These are phyloP conservation scores for Protophormia terraenovae DNA, from an alignment of 2,888 invertebrate genomes.

Conservation along the genomic window DNA sequence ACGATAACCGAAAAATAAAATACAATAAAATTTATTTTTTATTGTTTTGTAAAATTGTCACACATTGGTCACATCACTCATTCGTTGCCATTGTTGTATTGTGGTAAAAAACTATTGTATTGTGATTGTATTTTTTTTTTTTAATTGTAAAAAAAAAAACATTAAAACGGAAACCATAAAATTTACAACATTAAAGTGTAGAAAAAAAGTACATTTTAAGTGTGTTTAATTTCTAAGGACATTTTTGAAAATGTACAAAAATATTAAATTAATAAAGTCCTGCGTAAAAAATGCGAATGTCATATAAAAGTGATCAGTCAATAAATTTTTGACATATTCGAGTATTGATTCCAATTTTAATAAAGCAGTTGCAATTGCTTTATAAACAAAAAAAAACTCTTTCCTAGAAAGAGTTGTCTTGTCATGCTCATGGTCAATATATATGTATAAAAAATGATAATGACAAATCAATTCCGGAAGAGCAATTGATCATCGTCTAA, in stretches of 20 bases:
- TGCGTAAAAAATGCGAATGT: conserved; percentile 58
- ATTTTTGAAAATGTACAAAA: neutral
- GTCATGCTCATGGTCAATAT: conserved; percentile 59
- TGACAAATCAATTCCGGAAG: conserved; percentile 52
- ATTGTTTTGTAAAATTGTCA: conserved; percentile 40
- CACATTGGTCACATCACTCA: conserved; percentile 68
- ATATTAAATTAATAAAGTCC: conserved; percentile 60
- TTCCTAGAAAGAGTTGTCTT: conserved; percentile 60
- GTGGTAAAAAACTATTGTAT: neutral
- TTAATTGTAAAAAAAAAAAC: conserved; percentile 40
- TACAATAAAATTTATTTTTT: conserved; percentile 26
- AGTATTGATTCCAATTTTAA: conserved; percentile 21
- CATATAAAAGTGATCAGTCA: conserved; percentile 60
- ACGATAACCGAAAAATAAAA: neutral
- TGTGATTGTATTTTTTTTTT: conserved; percentile 23
- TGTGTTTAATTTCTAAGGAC: conserved; percentile 14
- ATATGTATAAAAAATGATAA: conserved; percentile 44
- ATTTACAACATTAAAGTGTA: conserved; percentile 2
- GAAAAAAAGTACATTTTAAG: neutral
- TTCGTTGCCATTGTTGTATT: conserved; percentile 1
- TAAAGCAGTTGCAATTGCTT: neutral
- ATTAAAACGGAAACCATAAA: conserved; percentile 48
- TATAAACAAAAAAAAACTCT: neutral
- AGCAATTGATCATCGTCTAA: conserved; percentile 60
- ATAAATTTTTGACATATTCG: conserved; percentile 61